Conservation (phyloP, 2,797 vertebrate species). For the Basileuterus tristriatus region DNA sequence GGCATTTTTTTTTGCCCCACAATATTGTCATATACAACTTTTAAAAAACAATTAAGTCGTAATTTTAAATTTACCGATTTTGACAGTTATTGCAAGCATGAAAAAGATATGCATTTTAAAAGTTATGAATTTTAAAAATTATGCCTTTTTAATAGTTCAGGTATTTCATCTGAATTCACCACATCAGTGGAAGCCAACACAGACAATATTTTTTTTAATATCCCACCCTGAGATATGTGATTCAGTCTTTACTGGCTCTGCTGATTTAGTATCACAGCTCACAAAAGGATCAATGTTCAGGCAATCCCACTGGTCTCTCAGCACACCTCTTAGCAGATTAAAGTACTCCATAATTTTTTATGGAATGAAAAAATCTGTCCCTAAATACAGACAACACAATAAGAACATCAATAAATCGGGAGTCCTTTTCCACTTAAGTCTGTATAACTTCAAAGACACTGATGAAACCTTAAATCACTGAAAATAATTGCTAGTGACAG, state of each 20-base stretch:
- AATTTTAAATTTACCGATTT: not conserved
- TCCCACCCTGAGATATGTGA: not conserved
- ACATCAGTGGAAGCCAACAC: not conserved
- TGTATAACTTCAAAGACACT: not conserved
- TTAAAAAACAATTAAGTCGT: not conserved
- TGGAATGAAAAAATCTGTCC: not conserved
- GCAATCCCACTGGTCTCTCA: not conserved
- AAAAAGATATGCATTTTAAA: fast-evolving
- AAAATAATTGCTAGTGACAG: not conserved
- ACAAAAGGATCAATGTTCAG: constrained; percentile 6
- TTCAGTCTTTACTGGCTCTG: not conserved
- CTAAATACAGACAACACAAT: not conserved
- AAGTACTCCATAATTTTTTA: constrained; percentile 17
- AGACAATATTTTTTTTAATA: not conserved
- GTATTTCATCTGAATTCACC: not conserved
- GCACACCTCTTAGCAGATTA: not conserved
- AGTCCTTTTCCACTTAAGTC: not conserved
- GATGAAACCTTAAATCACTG: constrained; percentile 8
- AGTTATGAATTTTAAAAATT: not conserved
- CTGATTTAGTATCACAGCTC: constrained; percentile 12
- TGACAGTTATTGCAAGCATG: not conserved
- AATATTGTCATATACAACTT: not conserved
- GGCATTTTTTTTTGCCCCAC: not conserved
- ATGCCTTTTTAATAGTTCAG: not conserved
- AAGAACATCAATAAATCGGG: not conserved